These are phyloP conservation scores for Polypedilum pembai DNA, from an alignment of 1,140 invertebrate species.

Conservation along the genomic window DNA sequence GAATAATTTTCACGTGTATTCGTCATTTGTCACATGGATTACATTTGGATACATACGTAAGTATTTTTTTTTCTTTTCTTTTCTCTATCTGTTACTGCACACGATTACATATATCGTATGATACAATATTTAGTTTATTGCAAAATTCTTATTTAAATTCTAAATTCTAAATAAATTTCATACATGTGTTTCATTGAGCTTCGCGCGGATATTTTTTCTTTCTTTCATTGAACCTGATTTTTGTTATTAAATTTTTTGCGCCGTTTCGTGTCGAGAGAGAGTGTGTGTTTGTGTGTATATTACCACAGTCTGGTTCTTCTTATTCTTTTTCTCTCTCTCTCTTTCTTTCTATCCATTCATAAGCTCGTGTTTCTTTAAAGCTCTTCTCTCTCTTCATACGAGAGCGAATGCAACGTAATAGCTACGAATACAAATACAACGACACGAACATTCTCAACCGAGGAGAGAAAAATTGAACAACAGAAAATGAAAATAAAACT, in stretches of 20 bases:
- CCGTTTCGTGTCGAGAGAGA: not conserved
- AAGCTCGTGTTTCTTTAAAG: not conserved
- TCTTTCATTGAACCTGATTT: constrained; percentile 27
- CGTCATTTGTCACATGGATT: constrained; percentile 7
- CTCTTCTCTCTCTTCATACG: not conserved
- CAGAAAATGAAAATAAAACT: not conserved
- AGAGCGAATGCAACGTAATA: constrained; percentile 10
- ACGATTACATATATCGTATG: too few relatives aligned
- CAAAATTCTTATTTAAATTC: too few relatives aligned
- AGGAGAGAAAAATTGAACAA: not conserved
- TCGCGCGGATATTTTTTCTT: not conserved
- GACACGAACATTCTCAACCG: not conserved
- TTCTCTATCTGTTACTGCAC: too few relatives aligned
- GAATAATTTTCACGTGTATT: constrained; percentile 8
- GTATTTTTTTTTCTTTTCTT: too few relatives aligned
- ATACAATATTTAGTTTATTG: too few relatives aligned
- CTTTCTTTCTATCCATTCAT: constrained; percentile 16
- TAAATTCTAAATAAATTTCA: too few relatives aligned
- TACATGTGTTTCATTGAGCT: too few relatives aligned
- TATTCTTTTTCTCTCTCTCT: constrained; percentile 3
- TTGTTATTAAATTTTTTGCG: constrained; percentile 21
- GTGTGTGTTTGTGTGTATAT: not conserved
- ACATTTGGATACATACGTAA: constrained; percentile 16
- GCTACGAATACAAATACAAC: not conserved
- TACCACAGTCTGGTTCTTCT: constrained; percentile 22